Evolutionary conservation across 1,140 invertebrate species (phyloP).

Genomic region (Nomia melanderi): DNA sequence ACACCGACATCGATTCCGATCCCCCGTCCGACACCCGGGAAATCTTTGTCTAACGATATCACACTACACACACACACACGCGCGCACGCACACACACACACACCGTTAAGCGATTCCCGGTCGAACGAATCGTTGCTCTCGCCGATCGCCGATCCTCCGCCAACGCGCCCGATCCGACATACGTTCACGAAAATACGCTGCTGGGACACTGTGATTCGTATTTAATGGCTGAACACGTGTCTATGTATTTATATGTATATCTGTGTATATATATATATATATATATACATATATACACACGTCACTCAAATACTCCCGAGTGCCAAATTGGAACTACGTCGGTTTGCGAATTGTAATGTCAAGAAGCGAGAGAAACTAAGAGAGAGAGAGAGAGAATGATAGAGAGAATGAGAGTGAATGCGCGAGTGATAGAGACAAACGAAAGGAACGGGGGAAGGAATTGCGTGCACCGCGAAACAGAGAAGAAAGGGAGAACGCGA

Average conservation of each 20-base stretch:
- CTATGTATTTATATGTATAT: no score
- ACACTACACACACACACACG: neutral
- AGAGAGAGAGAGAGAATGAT: neutral
- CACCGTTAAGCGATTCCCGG: neutral
- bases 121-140: neutral
- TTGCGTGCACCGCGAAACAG: neutral
- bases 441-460: no score
- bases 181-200: neutral
- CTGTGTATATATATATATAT: no score
- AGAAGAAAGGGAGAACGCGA: neutral
- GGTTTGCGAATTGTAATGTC: constrained; percentile 30
- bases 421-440: neutral
- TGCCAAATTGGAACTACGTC: constrained; percentile 71
- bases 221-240: constrained; percentile 51
- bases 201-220: constrained; percentile 63
- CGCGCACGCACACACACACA: constrained; percentile 42
- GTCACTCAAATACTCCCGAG: constrained; percentile 74
- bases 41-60: constrained; percentile 75
- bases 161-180: no score
- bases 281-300: no score
- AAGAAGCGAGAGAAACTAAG: neutral
- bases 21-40: constrained; percentile 68
- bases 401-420: neutral
- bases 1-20: neutral
- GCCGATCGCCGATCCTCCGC: neutral